Evolutionary conservation across 2,888 invertebrate species (phyloP), one percentile per base, ranked within the genome.

Genomic region (Ephialtes manifestator): DNA sequence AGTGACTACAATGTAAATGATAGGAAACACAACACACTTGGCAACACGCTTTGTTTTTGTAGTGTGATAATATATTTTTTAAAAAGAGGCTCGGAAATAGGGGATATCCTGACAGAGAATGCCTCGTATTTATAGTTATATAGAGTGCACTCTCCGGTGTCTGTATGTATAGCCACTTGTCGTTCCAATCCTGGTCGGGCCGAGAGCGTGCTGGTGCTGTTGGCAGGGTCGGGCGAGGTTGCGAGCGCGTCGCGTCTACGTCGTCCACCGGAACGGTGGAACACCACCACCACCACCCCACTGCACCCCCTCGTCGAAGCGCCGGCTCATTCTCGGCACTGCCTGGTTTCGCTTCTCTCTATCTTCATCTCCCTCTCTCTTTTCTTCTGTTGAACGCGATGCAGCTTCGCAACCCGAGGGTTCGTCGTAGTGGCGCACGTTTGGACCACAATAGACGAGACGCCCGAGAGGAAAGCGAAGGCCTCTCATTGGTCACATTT

Each of bases 401-500:
- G 79, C 82, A 79, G 87, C 81, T 80, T 68, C 71, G 63, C 65
- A 46, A 46, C 35, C 10, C 31, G 60, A 63, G 65, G 20, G 43
- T 39, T 65, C 39, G 65, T 65, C 39, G 65, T 39, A 55, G 60
- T n/a, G 31, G 77, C 82, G 58, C 82, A 78, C 78, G 65, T 84
- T 84, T 81, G 84, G 84, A 81, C 84, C 81, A 81, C 84, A 84
- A 84, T 84, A 84, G 77, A 72, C 39, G 53, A 85, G 85, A 86
- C 85, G 84, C 78, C 75, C 86, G 85, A 87, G 82, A 65, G 88
- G 84, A 87, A 89, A 87, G 86, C 86, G 87, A 86, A 86, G 88
- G 87, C 81, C 87, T 85, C 88, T 86, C 86, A 87, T 88, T 88
- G 89, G 88, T 82, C 78, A 81, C 80, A 75, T 82, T 87, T 88